Evolutionary conservation across 2,797 vertebrate species (phyloP), one percentile per base, ranked within the genome.

Genomic region (Argyrosomus regius): DNA sequence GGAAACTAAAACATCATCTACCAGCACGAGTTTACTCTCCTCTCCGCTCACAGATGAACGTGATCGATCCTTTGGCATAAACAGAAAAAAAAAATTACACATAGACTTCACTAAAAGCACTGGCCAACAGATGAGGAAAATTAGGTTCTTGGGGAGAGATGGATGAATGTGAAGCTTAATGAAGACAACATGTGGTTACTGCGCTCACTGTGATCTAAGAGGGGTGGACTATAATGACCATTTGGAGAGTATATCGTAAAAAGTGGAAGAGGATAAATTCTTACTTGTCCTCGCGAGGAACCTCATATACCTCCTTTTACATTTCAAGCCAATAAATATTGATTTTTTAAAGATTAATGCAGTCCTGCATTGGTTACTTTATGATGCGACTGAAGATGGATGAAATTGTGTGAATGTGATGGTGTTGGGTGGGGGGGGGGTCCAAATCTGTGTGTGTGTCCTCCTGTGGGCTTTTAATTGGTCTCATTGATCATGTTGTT

Each of bases 401-500:
- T 65, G 72, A 57, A 60, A 71, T 28, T 45, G 24, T 60, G 73
- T 13, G 53, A 48, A 59, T 28, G 61, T 28, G 46, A 77, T 64
- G n/a, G 41, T 4, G 76, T 56, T 2, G 9, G 26, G 50, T 17
- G 17, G 53, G 26, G 4, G 31, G 61, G 8, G 56, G 71, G 79
- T 81, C 86, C 53, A 78, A 18, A 46, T 79, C 70, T 70, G 31
- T 39, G 70, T 64, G 54, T 39, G 48, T n/a, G 58, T 77, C 77
- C 57, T 84, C 80, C 73, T 59, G 63, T 26, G 57, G 84, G 53
- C 60, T 84, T 39, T 83, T 90, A 92, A 94, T 92, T 90, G 89
- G 80, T 70, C 78, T 91, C 91, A 93, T 93, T 92, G 92, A 94
- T 95, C 94, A 93, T 61, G 58, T 74, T 82, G 82, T 78, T 81